Percentiles rank a stretch among this genome's conserved stretches.
phyloP scores from a whole-genome alignment of 2,888 invertebrate species.

The Lacanobia wlatinum region DNA sequence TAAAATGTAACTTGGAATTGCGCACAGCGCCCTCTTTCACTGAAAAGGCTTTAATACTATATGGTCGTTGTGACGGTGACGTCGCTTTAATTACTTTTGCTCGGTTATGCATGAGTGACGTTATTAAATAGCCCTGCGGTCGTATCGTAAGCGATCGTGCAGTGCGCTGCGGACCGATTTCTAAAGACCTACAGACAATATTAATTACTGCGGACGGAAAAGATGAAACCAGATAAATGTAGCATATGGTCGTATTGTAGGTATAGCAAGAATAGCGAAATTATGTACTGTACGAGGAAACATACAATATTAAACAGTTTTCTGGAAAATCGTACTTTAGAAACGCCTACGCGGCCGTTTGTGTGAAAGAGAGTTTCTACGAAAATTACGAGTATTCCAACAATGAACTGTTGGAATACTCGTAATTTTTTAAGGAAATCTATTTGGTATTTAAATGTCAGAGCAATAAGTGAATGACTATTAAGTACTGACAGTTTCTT shows the following conservation, averaged over 20 bases:
- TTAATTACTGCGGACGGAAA: constrained; percentile 45
- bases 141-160: constrained; percentile 73
- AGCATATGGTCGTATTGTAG: constrained; percentile 10
- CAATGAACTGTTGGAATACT: background rate
- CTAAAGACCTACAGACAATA: constrained; percentile 60
- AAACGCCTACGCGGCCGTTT: background rate
- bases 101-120: constrained; percentile 78
- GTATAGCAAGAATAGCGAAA: background rate
- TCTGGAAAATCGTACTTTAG: constrained; percentile 12
- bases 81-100: constrained; percentile 85
- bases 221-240: constrained; percentile 30
- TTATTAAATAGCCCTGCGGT: constrained; percentile 76
- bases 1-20: constrained; percentile 81
- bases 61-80: constrained; percentile 77
- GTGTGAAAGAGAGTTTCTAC: constrained; percentile 6
- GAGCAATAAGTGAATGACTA: background rate
- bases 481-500: background rate
- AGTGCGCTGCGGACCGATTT: constrained; percentile 52
- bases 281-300: constrained; percentile 1
- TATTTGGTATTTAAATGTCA: background rate
- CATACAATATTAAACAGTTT: background rate
- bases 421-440: background rate
- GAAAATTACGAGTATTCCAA: no score
- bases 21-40: constrained; percentile 77
- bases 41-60: constrained; percentile 76